phyloP scores from a whole-genome alignment of 2,797 vertebrate species.

The Lateolabrax maculatus region DNA sequence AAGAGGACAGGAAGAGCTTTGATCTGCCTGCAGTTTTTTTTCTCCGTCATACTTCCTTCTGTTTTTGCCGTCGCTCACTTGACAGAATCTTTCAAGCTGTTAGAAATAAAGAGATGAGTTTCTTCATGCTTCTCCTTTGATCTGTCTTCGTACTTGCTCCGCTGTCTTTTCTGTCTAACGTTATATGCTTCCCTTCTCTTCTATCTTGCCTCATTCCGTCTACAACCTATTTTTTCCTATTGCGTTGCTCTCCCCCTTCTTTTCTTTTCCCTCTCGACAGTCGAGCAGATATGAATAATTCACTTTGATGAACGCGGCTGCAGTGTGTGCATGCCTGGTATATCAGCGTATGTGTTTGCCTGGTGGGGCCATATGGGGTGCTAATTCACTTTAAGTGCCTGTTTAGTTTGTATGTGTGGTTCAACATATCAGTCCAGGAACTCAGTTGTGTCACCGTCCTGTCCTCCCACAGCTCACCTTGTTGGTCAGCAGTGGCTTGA shows the following conservation, averaged over 20 bases:
- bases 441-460: no score
- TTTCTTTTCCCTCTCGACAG: constrained; percentile 52
- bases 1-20: constrained; percentile 49
- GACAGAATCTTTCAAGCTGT: constrained; percentile 36
- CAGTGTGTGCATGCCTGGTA: constrained; percentile 48
- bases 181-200: constrained; percentile 18
- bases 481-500: constrained; percentile 95
- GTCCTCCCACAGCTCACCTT: no score
- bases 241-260: constrained; percentile 31
- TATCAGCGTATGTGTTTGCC: constrained; percentile 48
- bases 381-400: constrained; percentile 18
- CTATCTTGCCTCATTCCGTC: constrained; percentile 41
- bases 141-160: constrained; percentile 32
- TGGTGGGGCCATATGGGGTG: constrained; percentile 9
- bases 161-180: constrained; percentile 35
- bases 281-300: constrained; percentile 81
- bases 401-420: constrained; percentile 1
- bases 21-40: constrained; percentile 41
- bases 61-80: constrained; percentile 17
- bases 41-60: constrained; percentile 12
- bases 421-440: background rate
- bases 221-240: constrained; percentile 31
- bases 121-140: constrained; percentile 61
- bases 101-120: constrained; percentile 46
- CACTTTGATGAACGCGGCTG: constrained; percentile 76